phyloP scores from a whole-genome alignment of 1,140 invertebrate species.

The Ostrea denselamellosa region DNA sequence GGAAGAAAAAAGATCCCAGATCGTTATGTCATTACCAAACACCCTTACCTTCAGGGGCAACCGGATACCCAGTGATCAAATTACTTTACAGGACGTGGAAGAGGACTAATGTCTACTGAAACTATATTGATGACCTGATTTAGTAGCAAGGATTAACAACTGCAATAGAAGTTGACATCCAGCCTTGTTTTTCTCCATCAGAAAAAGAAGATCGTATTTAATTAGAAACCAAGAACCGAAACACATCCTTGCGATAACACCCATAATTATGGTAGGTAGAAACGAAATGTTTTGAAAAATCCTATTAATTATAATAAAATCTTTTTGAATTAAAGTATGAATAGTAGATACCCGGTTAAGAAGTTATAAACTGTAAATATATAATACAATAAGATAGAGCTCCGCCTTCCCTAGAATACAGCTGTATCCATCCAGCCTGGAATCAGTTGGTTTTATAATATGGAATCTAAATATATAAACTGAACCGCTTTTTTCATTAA shows the following conservation, averaged over 20 bases:
- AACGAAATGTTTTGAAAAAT: no score
- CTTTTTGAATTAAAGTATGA: no score
- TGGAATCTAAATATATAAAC: no score
- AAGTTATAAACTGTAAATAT: no score
- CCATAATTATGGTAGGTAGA: no score
- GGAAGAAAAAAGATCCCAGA: neutral
- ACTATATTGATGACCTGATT: neutral
- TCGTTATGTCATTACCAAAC: neutral
- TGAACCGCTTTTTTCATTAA: no score
- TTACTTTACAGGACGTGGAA: neutral
- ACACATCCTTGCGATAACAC: neutral
- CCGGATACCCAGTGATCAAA: neutral
- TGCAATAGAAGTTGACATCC: neutral
- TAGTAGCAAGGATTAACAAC: neutral
- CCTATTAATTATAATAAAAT: no score
- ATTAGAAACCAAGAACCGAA: neutral
- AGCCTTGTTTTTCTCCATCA: neutral
- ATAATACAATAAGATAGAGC: no score
- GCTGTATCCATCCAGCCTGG: no score
- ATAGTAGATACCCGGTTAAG: no score
- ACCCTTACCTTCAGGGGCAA: neutral
- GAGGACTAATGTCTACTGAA: neutral
- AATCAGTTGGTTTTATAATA: no score
- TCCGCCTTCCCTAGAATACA: no score
- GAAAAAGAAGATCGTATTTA: neutral